A percentile compares a stretch with the other conserved stretches of the same genome.
Evolutionary conservation across 30 jellyfish, hydroid and myxozoan genomes (phyloP).

Genomic region (Hydractinia echinata): DNA sequence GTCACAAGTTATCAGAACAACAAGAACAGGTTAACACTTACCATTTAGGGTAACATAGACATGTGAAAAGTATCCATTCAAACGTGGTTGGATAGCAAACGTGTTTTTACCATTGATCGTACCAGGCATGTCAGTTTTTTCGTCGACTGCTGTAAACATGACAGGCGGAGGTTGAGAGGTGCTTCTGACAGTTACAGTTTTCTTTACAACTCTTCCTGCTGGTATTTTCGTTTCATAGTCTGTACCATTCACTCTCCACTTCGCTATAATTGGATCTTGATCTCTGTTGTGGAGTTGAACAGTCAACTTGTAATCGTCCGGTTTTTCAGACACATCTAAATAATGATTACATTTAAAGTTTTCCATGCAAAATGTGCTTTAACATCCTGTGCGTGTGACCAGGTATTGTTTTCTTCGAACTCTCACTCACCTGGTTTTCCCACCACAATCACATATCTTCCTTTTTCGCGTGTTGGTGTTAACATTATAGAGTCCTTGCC

Average conservation of each 20-base stretch:
- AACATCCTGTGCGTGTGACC: background rate
- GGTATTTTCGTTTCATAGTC: background rate
- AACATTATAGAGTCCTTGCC: background rate
- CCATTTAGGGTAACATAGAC: conserved; percentile 1
- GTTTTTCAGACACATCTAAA: background rate
- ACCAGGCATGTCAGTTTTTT: background rate
- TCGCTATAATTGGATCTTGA: background rate
- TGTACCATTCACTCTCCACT: background rate
- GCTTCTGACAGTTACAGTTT: background rate
- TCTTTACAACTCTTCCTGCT: background rate
- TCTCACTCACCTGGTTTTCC: conserved; percentile 6
- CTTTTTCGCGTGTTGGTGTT: background rate
- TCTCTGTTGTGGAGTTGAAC: background rate
- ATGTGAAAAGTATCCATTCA: background rate
- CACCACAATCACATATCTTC: background rate
- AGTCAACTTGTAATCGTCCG: conserved; percentile 8
- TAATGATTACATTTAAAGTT: background rate
- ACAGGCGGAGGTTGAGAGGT: conserved; percentile 13
- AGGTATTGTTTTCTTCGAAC: background rate
- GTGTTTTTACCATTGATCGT: conserved; percentile 12
- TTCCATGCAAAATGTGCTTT: background rate
- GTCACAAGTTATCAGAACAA: too few species aligned
- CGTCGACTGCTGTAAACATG: background rate
- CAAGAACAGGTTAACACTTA: background rate
- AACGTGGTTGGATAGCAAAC: conserved; percentile 12